phyloP scores from a whole-genome alignment of 2,888 invertebrate species.

The Loripinus fragilis region DNA sequence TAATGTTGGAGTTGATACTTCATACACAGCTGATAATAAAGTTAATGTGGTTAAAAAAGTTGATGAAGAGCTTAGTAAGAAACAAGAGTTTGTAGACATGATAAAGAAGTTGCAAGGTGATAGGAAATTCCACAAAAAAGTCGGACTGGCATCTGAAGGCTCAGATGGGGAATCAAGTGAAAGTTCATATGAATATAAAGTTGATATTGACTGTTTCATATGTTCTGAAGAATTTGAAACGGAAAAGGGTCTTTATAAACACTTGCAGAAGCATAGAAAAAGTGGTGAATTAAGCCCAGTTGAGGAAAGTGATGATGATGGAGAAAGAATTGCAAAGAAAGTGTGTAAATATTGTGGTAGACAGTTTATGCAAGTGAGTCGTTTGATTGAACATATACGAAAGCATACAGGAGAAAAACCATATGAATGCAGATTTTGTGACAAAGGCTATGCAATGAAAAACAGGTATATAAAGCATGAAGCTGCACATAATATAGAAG shows the following conservation, averaged over 20 bases:
- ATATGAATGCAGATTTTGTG: conserved; percentile 47
- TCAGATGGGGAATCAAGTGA: not conserved
- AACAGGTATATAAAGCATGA: conserved; percentile 49
- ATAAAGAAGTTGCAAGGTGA: conserved; percentile 1
- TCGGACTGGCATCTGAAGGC: not conserved
- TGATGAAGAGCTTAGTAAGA: not conserved
- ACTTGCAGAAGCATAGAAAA: not conserved
- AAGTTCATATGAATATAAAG: conserved; percentile 4
- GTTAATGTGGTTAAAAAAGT: not conserved
- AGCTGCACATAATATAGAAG: conserved; percentile 42
- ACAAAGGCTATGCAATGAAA: conserved; percentile 39
- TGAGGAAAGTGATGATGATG: conserved; percentile 35
- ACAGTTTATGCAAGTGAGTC: conserved; percentile 3
- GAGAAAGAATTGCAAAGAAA: conserved; percentile 9
- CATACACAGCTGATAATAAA: not conserved
- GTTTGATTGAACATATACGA: conserved; percentile 40
- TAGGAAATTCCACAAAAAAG: not conserved
- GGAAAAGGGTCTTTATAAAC: not conserved
- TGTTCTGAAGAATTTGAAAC: conserved; percentile 7
- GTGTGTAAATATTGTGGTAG: conserved; percentile 1
- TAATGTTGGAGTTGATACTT: not conserved
- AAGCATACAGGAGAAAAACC: conserved; percentile 30
- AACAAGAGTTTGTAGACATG: conserved; percentile 10
- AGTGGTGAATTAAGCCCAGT: conserved; percentile 21
- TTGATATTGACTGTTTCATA: conserved; percentile 6